A percentile compares a stretch with the other conserved stretches of the same genome.
These are phyloP conservation scores for Sceliomorpha sp. DNA, from an alignment of 2,888 invertebrate species.

Conservation along the genomic window DNA sequence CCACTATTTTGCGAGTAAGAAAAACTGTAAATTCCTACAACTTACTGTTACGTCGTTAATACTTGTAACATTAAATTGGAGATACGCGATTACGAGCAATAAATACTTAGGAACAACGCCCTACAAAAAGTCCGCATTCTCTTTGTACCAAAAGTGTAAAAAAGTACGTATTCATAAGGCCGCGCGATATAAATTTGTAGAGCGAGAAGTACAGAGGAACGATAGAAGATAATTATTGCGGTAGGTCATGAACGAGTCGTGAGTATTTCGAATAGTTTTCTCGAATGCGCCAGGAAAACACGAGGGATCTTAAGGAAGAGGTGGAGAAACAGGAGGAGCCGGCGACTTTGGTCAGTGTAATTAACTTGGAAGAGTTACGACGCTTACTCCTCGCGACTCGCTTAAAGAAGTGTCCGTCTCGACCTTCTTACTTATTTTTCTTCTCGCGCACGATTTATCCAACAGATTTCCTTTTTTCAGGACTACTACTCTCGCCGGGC, in stretches of 20 bases:
- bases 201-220: too few species aligned
- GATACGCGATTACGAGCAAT: too few species aligned
- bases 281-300: background rate
- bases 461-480: conserved; percentile 30
- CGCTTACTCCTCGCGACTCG: conserved; percentile 35
- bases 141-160: too few species aligned
- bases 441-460: conserved; percentile 31
- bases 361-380: conserved; percentile 24
- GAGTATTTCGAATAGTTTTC: conserved; percentile 12
- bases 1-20: too few species aligned
- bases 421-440: conserved; percentile 27
- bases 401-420: background rate
- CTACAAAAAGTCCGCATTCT: too few species aligned
- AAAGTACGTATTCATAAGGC: too few species aligned
- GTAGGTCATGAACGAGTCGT: conserved; percentile 17
- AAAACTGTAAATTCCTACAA: too few species aligned
- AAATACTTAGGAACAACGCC: too few species aligned
- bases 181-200: too few species aligned
- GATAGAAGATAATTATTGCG: conserved; percentile 29
- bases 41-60: too few species aligned
- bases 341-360: conserved; percentile 22
- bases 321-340: conserved; percentile 20
- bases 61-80: too few species aligned
- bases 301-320: conserved; percentile 23
- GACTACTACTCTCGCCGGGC: conserved; percentile 30